Base-by-base conservation (phyloP, 30 jellyfish, hydroid and myxozoan species). In the Hydractinia echinata region DNA sequence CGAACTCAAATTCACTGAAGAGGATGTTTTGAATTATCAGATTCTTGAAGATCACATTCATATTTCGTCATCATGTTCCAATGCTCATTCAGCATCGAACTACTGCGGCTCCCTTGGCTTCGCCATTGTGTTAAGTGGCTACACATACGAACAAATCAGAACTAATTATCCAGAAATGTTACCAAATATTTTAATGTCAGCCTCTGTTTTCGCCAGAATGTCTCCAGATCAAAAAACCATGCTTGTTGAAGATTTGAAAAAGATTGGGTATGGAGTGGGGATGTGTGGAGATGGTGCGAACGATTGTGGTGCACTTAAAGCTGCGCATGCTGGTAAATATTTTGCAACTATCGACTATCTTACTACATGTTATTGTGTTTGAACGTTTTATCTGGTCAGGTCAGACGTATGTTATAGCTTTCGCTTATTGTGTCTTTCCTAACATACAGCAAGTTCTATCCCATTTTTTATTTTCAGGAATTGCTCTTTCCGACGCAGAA, bases 251-350 rank as follows among this genome's bases (percentile, higher is more conserved):
- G 92, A 77, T 61, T 81, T 78, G 55, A 85, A 78, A 56, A 61
- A 69, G 16, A 7, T 85, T 51, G 95, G 89, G 0, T 85, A 85
- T 67, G 51, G 91, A 16, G 95, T 85, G 51, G 77, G 93, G 13
- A 77, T 85, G 95, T 85, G 95, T 79, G 95, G 95, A 4, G 95
- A 85, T 67, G 95, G 95, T 19, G 95, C 95, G 56, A 85, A 85
- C 71, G 95, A 85, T 70, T 85, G 95, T 58, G 92, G 92, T 15
- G 95, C 95, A 18, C 79, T 85, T 7, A 80, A 81, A 67, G 93
- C 79, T 5, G 95, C 95, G 5, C 53, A 85, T 79, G 95, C 72
- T 5, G 95, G 87, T 80, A 66, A 15, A 74, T 61, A 16, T 76
- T 14, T 51, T 50, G 20, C 2, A 58, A 44, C 39, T 64, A n/a